Evolutionary conservation across 1,140 invertebrate species (phyloP).

Genomic region (Drosophila ohnishii): DNA sequence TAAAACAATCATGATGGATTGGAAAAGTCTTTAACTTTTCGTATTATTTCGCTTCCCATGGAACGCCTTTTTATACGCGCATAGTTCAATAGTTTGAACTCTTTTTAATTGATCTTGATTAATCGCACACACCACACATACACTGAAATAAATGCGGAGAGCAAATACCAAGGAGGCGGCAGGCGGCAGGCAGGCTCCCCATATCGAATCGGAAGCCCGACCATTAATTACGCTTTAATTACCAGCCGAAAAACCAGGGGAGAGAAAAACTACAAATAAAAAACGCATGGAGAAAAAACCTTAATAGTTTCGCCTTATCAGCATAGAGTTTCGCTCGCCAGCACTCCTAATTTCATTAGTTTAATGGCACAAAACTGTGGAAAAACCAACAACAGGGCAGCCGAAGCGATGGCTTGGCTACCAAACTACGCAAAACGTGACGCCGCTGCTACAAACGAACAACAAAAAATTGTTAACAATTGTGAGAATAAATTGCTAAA

Average conservation of each 20-base stretch:
- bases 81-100: slow-evolving; percentile 78
- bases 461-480: slow-evolving; percentile 76
- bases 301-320: slow-evolving; percentile 79
- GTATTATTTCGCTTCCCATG: slow-evolving; percentile 49
- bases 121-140: slow-evolving; percentile 65
- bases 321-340: slow-evolving; percentile 68
- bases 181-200: slow-evolving; percentile 26
- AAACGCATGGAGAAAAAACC: slow-evolving; percentile 41
- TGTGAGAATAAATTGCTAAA: slow-evolving; percentile 82
- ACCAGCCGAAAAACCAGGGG: slow-evolving; percentile 36
- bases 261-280: slow-evolving; percentile 16
- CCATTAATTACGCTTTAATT: slow-evolving; percentile 79
- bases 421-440: slow-evolving; percentile 79
- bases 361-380: slow-evolving; percentile 68
- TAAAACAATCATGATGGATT: slow-evolving; percentile 30
- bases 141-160: slow-evolving; percentile 2
- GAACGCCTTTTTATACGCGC: slow-evolving; percentile 53
- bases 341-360: slow-evolving; percentile 76
- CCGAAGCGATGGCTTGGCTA: slow-evolving; percentile 46
- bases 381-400: slow-evolving; percentile 58
- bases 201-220: slow-evolving; percentile 42
- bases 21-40: slow-evolving; percentile 41
- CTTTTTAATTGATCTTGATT: slow-evolving; percentile 81
- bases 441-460: background rate
- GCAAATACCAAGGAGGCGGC: slow-evolving; percentile 31